phyloP scores from a whole-genome alignment of 2,888 invertebrate genomes.

The Coenonympha arcania region DNA sequence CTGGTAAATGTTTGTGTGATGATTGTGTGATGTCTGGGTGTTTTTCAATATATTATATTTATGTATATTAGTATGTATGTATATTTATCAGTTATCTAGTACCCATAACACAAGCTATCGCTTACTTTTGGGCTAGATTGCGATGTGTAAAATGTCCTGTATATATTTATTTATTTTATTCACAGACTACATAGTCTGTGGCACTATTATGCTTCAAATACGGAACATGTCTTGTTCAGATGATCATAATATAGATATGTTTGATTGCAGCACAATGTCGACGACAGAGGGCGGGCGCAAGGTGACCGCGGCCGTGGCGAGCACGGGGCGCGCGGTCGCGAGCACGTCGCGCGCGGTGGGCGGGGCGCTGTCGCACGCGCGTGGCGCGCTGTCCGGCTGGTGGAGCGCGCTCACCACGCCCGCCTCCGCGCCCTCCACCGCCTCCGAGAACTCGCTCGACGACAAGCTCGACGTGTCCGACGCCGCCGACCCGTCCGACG shows the following conservation, averaged over 20 bases:
- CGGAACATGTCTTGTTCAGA: not conserved
- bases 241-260: not conserved
- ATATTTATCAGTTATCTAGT: no score
- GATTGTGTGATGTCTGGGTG: no score
- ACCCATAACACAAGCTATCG: no score
- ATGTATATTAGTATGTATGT: no score
- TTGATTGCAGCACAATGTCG: conserved; percentile 86
- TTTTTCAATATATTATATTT: no score
- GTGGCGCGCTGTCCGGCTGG: conserved; percentile 89
- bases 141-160: no score
- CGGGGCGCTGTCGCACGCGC: conserved; percentile 90
- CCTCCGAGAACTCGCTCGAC: conserved; percentile 19
- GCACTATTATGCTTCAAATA: not conserved
- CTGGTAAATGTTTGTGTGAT: no score
- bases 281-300: conserved; percentile 94
- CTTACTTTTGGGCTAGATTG: no score
- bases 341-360: conserved; percentile 73
- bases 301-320: conserved; percentile 92
- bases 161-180: no score
- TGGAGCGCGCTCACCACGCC: conserved; percentile 77
- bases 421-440: conserved; percentile 27
- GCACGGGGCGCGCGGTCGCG: conserved; percentile 91
- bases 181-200: no score
- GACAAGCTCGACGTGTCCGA: conserved; percentile 17
- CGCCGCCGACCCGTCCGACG: conserved; percentile 36